Percentiles rank a stretch among this genome's conserved stretches.
Evolutionary conservation across 2,113 vertebrate genomes (phyloP).

Genomic region (Stercorarius parasiticus): DNA sequence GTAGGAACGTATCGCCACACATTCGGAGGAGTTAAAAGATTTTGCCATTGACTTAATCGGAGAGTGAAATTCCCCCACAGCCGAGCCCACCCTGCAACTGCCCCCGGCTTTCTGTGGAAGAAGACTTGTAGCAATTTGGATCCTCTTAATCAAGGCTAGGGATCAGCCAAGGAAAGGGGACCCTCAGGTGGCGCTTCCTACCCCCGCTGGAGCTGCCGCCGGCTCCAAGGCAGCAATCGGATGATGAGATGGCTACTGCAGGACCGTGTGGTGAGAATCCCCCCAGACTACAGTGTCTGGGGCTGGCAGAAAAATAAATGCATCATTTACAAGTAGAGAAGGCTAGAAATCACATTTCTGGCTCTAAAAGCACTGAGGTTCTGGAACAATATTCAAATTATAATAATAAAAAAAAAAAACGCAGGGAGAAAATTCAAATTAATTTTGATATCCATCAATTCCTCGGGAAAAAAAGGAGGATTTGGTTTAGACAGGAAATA

Average conservation of each 20-base stretch:
- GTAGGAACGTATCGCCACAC: fast-evolving
- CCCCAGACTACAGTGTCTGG: not conserved
- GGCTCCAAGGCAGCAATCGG: not conserved
- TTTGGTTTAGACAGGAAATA: not conserved
- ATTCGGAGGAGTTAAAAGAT: not conserved
- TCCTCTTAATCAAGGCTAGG: not conserved
- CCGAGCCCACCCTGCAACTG: not conserved
- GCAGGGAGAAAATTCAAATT: not conserved
- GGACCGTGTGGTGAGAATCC: not conserved
- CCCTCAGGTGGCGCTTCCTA: not conserved
- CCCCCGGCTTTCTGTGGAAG: not conserved
- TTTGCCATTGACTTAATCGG: not conserved
- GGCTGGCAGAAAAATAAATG: not conserved
- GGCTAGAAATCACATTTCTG: not conserved
- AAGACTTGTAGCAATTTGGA: not conserved
- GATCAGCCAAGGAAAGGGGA: not conserved
- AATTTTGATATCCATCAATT: not conserved
- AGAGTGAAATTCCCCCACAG: not conserved
- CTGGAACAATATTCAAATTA: not conserved
- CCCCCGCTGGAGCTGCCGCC: not conserved
- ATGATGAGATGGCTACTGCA: not conserved
- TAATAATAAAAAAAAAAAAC: not conserved
- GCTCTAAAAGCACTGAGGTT: not conserved
- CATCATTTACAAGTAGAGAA: not conserved
- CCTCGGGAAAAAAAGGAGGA: not conserved